Base-by-base conservation (phyloP, 2,888 invertebrate genomes). In the Acanthococcus lagerstroemiae region DNA sequence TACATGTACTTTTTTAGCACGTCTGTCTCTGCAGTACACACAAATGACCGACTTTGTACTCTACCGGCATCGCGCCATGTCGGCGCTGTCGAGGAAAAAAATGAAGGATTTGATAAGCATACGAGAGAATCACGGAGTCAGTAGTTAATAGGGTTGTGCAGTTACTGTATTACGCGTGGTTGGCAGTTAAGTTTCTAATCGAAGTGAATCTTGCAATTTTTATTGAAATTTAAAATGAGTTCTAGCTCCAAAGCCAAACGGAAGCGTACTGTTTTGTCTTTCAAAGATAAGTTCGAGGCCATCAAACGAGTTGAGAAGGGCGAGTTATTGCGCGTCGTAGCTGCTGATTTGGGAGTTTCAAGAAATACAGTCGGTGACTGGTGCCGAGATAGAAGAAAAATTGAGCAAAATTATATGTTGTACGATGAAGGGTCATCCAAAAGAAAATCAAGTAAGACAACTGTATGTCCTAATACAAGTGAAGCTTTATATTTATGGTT, bases 401-500 rank as follows among this genome's bases (percentile, higher is more conserved):
- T 17, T 17, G 21, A 48, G 21, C 6, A 7, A n/a, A 48, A 48
- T 48, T 48, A 9, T 12, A 30, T 30, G 37, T 12, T 30, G 6
- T 30, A 30, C 12, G 6, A 12, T 30, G 37, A 30, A 6, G 37
- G 37, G 12, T 6, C 37, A 9, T 6, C 37, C 6, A 30, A 6
- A 30, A 30, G 12, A 12, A 30, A 30, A 30, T 30, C 12, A 9
- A 12, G 7, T 9, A 30, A 30, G 12, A 30, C 37, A 19, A 48
- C 50, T 19, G 50, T n/a, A 12, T 48, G 6, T n/a, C 50, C 50
- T 12, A 12, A 12, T 12, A 48, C n/a, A 12, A n/a, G 50, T 48
- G 50, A 48, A n/a, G 50, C 50, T 48, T n/a, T 48, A n/a, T 48
- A 48, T n/a, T 12, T 48, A n/a, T 48, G 50, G 50, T 48, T 48